Evolutionary conservation across 2,888 invertebrate species (phyloP), one percentile per base, ranked within the genome.

Genomic region (Netelia fuscicornis): DNA sequence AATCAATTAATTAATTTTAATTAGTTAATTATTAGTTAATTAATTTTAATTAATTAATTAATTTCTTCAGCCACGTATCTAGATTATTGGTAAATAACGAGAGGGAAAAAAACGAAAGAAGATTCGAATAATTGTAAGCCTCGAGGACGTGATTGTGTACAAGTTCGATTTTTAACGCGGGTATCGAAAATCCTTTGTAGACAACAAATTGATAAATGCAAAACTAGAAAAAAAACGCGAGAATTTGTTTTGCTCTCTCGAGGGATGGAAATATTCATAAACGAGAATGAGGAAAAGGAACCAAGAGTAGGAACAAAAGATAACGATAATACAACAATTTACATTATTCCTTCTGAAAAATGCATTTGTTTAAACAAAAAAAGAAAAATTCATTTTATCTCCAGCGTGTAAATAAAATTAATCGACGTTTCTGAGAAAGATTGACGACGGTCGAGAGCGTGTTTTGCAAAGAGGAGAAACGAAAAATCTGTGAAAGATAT

Each of bases 81-180:
- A 68, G 56, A 68, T 78, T 60, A 78, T 44, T 10, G 60, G 42
- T 80, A 48, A 56, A 67, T 77, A 67, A 44, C 1, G 10, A 6
- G 48, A 30, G 68, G 60, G 23, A 64, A 52, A 68, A 68, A 58
- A n/a, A 77, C 1, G 20, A 65, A 20, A 25, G n/a, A 42, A 68
- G 13, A 13, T 30, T 20, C 20, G 30, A 30, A 30, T 30, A 44
- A 52, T 58, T 23, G 72, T 44, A 58, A 67, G 80, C 68, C 68
- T 84, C 77, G 77, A 71, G n/a, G 56, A 48, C 10, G 71, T 72
- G 58, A 68, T 68, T 48, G 80, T 77, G 60, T 82, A 65, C 75
- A 85, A 85, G 85, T 85, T 85, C 85, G 81, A 85, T 82, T 82
- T 85, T 79, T 76, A 85, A 85, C 81, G 81, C 85, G 85, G 85